These are phyloP conservation scores for Dromococcyx pavoninus DNA, from an alignment of 2,797 vertebrate genomes.

Conservation along the genomic window DNA sequence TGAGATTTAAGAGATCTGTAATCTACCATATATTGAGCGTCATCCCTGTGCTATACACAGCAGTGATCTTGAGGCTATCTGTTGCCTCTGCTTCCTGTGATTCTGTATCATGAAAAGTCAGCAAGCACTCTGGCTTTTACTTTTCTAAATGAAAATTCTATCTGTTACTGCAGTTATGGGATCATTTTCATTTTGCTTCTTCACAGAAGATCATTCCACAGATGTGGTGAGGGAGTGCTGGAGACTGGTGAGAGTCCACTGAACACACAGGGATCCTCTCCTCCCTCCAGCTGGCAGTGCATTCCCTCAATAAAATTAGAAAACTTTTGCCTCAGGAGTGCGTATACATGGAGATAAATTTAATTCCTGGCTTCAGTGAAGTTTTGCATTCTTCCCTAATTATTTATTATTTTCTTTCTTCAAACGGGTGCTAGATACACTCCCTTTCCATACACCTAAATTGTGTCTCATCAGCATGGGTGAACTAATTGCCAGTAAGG, in stretches of 20 bases:
- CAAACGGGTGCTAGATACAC: neutral
- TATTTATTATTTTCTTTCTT: slow-evolving; percentile 19
- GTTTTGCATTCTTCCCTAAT: slow-evolving; percentile 3
- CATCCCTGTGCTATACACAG: neutral
- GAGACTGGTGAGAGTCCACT: neutral
- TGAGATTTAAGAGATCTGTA: neutral
- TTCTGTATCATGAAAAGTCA: neutral
- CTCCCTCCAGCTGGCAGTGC: neutral
- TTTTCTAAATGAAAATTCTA: neutral
- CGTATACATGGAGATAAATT: neutral
- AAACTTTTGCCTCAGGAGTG: neutral
- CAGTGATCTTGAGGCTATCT: neutral
- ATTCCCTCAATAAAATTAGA: neutral
- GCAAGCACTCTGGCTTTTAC: neutral
- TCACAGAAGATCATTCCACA: neutral
- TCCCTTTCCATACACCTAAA: neutral
- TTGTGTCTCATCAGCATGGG: neutral
- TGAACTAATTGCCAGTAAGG: neutral
- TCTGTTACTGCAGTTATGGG: neutral
- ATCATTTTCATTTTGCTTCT: neutral
- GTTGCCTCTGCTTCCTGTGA: neutral
- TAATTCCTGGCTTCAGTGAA: neutral
- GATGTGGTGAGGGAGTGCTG: neutral
- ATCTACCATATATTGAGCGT: neutral
- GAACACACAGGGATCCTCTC: neutral